Conservation (phyloP, 2,113 vertebrate genomes). For the Conger conger region DNA sequence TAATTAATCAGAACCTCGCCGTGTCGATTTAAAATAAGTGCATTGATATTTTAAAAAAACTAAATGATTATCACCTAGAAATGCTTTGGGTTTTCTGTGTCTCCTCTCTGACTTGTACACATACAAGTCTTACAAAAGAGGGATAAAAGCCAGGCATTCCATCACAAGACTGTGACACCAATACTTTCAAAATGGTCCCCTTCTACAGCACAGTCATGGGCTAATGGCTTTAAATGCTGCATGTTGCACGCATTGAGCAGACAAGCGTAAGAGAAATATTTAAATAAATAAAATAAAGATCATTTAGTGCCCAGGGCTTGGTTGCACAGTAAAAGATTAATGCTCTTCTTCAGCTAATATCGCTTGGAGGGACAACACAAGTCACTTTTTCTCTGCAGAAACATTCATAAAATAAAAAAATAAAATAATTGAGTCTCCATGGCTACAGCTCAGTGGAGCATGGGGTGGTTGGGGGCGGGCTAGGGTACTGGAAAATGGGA, state of each 20-base stretch:
- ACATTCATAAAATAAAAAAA: constrained; percentile 58
- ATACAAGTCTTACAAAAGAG: background rate
- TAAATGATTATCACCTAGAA: background rate
- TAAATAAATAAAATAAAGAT: constrained; percentile 70
- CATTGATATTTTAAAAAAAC: background rate
- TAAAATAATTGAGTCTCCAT: constrained; percentile 47
- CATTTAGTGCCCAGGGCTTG: constrained; percentile 57
- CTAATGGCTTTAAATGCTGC: constrained; percentile 30
- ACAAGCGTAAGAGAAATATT: constrained; percentile 54
- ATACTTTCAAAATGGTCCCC: constrained; percentile 38
- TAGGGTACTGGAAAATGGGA: background rate
- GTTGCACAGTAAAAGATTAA: constrained; percentile 66
- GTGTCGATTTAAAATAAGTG: background rate
- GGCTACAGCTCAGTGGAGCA: constrained; percentile 41
- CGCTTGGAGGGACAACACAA: constrained; percentile 54
- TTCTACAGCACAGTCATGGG: constrained; percentile 35
- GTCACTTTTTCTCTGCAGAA: constrained; percentile 58
- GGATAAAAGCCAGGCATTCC: background rate
- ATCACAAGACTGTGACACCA: constrained; percentile 38
- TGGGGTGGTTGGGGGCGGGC: background rate
- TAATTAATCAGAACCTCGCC: background rate
- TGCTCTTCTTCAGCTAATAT: constrained; percentile 57
- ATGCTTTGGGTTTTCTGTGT: background rate
- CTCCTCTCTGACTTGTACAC: background rate
- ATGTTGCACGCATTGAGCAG: constrained; percentile 45